Percentiles rank a stretch among this genome's conserved stretches.
Evolutionary conservation across 2,888 invertebrate genomes (phyloP).

Genomic region (Aphodius sticticus): DNA sequence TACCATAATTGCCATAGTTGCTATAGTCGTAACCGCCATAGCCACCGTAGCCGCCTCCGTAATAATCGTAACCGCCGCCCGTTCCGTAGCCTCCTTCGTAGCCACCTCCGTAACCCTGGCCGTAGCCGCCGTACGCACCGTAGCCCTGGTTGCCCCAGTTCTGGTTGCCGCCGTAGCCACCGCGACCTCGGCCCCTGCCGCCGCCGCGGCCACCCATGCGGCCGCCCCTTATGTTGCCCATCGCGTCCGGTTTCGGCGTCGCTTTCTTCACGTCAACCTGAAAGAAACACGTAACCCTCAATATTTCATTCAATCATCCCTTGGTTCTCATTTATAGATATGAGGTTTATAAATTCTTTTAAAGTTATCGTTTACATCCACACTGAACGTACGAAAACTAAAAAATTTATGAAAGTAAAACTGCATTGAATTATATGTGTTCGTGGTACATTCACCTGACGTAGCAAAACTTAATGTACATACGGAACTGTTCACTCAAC

Average conservation of each 20-base stretch:
- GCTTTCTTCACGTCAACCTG: conserved; percentile 95
- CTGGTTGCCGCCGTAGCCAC: conserved; percentile 72
- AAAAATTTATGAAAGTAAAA: too few relatives aligned
- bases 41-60: conserved; percentile 79
- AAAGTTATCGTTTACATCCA: too few relatives aligned
- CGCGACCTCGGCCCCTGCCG: conserved; percentile 75
- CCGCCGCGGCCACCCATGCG: conserved; percentile 73
- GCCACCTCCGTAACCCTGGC: conserved; percentile 71
- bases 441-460: too few relatives aligned
- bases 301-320: conserved; percentile 20
- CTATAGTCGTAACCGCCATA: conserved; percentile 84
- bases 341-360: too few relatives aligned
- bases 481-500: too few relatives aligned
- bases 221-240: conserved; percentile 63
- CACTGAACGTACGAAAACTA: too few relatives aligned
- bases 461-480: too few relatives aligned
- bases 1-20: conserved; percentile 85
- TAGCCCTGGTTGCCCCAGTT: conserved; percentile 72
- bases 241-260: conserved; percentile 86
- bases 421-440: too few relatives aligned
- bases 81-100: conserved; percentile 82
- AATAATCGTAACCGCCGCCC: conserved; percentile 74
- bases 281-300: conserved; percentile 37
- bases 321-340: too few relatives aligned
- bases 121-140: conserved; percentile 65